Percentiles rank a stretch among this genome's conserved stretches.
Conservation (phyloP, 2,888 invertebrate genomes). For the Nomada ferruginata region DNA sequence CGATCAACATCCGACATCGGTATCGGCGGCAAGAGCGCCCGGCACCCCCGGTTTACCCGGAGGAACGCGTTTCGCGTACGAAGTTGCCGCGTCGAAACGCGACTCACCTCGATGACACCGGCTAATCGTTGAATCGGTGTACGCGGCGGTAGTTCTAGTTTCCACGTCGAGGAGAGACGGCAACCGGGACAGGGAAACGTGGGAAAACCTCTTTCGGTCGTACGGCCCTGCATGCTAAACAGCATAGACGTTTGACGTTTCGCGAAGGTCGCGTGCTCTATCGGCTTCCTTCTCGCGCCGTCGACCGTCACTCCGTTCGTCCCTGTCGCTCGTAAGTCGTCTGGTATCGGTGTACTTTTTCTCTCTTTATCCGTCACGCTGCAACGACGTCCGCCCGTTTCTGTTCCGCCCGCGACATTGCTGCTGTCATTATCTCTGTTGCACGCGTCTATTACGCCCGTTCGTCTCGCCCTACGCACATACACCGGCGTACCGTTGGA, state of each 20-base stretch:
- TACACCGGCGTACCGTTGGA: slow-evolving; percentile 53
- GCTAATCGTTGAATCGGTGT: background rate
- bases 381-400: background rate
- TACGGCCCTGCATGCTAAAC: slow-evolving; percentile 79
- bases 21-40: background rate
- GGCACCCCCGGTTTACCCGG: background rate
- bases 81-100: background rate
- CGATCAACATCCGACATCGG: slow-evolving; percentile 28
- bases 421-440: slow-evolving; percentile 21
- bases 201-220: slow-evolving; percentile 61
- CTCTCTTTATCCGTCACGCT: slow-evolving; percentile 18
- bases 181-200: slow-evolving; percentile 17
- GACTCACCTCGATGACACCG: background rate
- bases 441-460: slow-evolving; percentile 31
- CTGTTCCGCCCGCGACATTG: slow-evolving; percentile 22
- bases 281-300: slow-evolving; percentile 50
- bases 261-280: slow-evolving; percentile 80
- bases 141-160: slow-evolving; percentile 1
- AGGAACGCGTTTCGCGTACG: background rate
- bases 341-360: slow-evolving; percentile 23
- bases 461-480: slow-evolving; percentile 58
- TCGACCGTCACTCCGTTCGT: slow-evolving; percentile 40
- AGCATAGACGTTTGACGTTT: slow-evolving; percentile 82
- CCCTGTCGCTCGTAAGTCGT: slow-evolving; percentile 38
- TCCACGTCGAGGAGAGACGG: background rate